Conservation (phyloP, 2,888 invertebrate species). For the Drosophila lutescens region DNA sequence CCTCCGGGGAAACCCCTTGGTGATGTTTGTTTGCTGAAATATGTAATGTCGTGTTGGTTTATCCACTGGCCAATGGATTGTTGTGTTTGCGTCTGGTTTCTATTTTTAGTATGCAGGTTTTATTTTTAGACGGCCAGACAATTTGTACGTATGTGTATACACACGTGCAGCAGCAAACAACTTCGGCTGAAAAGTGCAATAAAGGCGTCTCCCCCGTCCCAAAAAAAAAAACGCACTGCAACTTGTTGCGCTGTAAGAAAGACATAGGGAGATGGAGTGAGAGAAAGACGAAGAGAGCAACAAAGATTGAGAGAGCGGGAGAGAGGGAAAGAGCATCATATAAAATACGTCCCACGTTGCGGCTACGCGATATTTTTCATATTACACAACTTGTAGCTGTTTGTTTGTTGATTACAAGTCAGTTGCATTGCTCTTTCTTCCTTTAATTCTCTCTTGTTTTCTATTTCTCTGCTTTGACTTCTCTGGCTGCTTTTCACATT, state of each 20-base stretch:
- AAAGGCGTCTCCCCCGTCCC: conserved; percentile 32
- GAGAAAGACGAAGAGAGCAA: conserved; percentile 2
- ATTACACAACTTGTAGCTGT: conserved; percentile 65
- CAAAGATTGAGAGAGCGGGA: background rate
- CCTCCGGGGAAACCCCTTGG: conserved; percentile 22
- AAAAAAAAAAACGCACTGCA: conserved; percentile 52
- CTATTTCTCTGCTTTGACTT: conserved; percentile 30
- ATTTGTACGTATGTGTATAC: conserved; percentile 11
- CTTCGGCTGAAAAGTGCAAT: conserved; percentile 60
- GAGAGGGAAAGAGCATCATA: conserved; percentile 10
- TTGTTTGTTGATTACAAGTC: conserved; percentile 48
- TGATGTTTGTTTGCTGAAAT: conserved; percentile 69
- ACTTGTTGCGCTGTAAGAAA: conserved; percentile 62
- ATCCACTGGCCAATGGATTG: conserved; percentile 53
- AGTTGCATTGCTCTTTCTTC: conserved; percentile 17
- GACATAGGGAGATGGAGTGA: conserved; percentile 13
- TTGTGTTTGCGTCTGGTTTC: conserved; percentile 57
- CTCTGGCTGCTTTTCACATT: conserved; percentile 50
- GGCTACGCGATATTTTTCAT: conserved; percentile 70
- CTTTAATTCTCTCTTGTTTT: conserved; percentile 10
- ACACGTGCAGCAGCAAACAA: conserved; percentile 50
- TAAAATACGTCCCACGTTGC: conserved; percentile 58
- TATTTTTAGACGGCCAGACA: conserved; percentile 61
- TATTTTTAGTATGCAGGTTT: conserved; percentile 70
- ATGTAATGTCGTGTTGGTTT: conserved; percentile 74